These are phyloP conservation scores for Sylvilagus floridanus DNA, from an alignment of 2,797 vertebrate genomes.

Conservation along the genomic window DNA sequence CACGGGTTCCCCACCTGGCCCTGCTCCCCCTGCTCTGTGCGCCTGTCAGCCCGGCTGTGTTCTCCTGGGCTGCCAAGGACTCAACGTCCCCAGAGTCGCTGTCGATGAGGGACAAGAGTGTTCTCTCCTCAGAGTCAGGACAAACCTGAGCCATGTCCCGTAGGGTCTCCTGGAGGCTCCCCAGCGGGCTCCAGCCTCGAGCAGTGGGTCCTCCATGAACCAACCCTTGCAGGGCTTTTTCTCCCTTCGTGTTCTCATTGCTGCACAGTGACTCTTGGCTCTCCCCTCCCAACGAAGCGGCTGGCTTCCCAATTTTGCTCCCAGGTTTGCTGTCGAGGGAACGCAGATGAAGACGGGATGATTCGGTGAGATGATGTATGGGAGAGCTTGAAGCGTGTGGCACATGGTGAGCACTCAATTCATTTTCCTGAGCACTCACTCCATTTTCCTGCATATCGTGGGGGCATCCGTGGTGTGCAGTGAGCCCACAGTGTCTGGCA, in stretches of 20 bases:
- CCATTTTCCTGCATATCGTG: not conserved
- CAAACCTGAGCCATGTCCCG: accelerated
- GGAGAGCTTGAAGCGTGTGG: not conserved
- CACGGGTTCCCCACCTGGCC: not conserved
- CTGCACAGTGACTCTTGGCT: no score
- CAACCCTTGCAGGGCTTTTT: not conserved
- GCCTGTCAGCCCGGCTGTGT: not conserved
- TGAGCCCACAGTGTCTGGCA: not conserved
- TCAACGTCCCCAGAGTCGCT: not conserved
- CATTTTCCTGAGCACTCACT: not conserved
- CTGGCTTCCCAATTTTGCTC: not conserved
- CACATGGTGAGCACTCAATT: not conserved
- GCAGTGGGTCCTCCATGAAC: no score
- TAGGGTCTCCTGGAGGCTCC: not conserved
- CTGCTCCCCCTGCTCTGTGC: not conserved
- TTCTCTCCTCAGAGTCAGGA: not conserved
- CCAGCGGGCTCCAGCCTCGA: not conserved
- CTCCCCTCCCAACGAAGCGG: not conserved
- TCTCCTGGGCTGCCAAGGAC: not conserved
- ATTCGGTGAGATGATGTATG: not conserved
- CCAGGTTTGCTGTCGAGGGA: conserved; percentile 19
- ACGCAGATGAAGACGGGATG: not conserved
- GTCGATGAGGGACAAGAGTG: not conserved
- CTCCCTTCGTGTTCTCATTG: not conserved
- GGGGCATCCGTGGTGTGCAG: not conserved